A percentile compares a stretch with the other conserved stretches of the same genome.
phyloP scores from a whole-genome alignment of 2,797 vertebrate species.

The Cossypha dichroa region DNA sequence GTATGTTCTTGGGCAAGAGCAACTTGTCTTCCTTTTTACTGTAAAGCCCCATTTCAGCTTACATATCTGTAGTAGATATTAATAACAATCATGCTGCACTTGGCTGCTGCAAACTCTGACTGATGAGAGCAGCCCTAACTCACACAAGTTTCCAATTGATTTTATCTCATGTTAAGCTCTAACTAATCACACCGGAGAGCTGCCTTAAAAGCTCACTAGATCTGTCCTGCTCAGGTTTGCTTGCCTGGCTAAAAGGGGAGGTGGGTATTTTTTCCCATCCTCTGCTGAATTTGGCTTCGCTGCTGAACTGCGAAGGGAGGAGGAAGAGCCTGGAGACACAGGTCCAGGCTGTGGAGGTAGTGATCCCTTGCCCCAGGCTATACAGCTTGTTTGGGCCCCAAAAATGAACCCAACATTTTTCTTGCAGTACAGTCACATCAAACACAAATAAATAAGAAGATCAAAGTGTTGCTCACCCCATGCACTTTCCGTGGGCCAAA shows the following conservation, averaged over 20 bases:
- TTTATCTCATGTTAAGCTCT: constrained; percentile 65
- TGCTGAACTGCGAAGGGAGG: background rate
- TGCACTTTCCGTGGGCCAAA: background rate
- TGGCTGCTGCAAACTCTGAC: constrained; percentile 55
- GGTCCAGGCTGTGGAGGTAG: background rate
- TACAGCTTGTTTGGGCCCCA: background rate
- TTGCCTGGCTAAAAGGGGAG: background rate
- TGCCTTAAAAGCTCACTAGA: constrained; percentile 53
- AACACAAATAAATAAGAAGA: background rate
- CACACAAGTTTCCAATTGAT: constrained; percentile 63
- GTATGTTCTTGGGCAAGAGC: background rate
- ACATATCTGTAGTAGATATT: constrained; percentile 32
- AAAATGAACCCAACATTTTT: background rate
- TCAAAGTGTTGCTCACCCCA: accelerated
- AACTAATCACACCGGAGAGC: constrained; percentile 47
- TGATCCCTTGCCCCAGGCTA: background rate
- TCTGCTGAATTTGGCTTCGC: background rate
- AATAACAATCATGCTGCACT: constrained; percentile 52
- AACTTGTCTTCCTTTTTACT: constrained; percentile 39
- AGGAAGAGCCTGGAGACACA: background rate
- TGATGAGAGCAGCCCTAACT: constrained; percentile 58
- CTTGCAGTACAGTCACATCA: background rate
- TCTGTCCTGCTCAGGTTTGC: constrained; percentile 5
- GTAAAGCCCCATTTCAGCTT: constrained; percentile 28
- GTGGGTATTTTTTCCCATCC: background rate